A percentile compares a stretch with the other conserved stretches of the same genome.
Evolutionary conservation across 2,888 invertebrate species (phyloP).

Genomic region (Neoitamus cyanurus): DNA sequence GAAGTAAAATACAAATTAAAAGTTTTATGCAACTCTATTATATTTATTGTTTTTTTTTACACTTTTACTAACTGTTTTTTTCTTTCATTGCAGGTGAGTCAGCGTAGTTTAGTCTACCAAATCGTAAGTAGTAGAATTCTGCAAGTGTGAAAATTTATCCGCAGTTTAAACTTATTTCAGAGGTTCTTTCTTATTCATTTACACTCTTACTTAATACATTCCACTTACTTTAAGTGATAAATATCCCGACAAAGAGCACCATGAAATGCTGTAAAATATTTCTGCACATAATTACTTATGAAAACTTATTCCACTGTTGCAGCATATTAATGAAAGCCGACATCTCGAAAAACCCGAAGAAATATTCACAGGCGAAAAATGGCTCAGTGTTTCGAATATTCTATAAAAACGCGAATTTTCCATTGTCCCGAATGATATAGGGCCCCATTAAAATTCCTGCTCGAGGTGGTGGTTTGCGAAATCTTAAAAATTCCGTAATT

Average conservation of each 20-base stretch:
- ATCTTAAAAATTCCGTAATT: constrained; percentile 10
- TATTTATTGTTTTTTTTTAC: not conserved
- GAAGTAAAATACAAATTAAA: too few species aligned
- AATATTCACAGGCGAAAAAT: not conserved
- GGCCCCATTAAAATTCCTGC: not conserved
- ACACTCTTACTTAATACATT: too few species aligned
- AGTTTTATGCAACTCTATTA: too few species aligned
- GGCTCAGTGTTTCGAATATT: not conserved
- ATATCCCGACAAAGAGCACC: not conserved
- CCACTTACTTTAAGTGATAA: not conserved
- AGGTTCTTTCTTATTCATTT: too few species aligned
- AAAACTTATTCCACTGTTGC: not conserved
- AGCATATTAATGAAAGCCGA: not conserved
- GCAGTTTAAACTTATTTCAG: not conserved
- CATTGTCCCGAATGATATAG: not conserved
- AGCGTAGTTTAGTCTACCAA: not conserved
- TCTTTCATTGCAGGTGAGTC: not conserved
- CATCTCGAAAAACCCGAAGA: not conserved
- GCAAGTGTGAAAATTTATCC: not conserved
- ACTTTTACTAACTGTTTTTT: not conserved
- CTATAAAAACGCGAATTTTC: not conserved
- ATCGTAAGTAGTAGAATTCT: not conserved
- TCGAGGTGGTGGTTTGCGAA: not conserved
- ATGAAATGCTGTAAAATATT: not conserved
- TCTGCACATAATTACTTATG: not conserved